A percentile compares a stretch with the other conserved stretches of the same genome.
Conservation (phyloP, 2,113 vertebrate species). For the Zeus faber region DNA sequence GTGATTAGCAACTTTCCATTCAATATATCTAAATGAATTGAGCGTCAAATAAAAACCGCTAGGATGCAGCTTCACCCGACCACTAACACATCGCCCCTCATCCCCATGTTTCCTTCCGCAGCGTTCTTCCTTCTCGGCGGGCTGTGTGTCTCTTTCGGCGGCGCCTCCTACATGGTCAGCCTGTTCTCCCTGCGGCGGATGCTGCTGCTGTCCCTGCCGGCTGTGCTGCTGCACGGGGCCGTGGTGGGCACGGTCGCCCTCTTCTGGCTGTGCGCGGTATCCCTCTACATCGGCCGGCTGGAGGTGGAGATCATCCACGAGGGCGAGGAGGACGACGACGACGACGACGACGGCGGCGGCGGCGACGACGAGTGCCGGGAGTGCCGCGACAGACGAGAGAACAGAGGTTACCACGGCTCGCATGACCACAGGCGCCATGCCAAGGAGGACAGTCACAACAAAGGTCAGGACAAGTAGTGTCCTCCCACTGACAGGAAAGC, state of each 20-base stretch:
- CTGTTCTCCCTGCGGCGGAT: slow-evolving; percentile 77
- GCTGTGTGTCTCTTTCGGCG: slow-evolving; percentile 80
- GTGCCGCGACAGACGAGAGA: slow-evolving; percentile 53
- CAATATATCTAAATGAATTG: no score
- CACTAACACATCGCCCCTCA: not conserved
- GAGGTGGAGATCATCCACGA: slow-evolving; percentile 86
- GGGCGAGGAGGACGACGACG: slow-evolving; percentile 66
- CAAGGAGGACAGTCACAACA: slow-evolving; percentile 47
- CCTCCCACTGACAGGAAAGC: not conserved
- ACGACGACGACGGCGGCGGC: slow-evolving; percentile 51
- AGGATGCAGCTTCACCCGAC: not conserved
- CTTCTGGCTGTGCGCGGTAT: slow-evolving; percentile 88
- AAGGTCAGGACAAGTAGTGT: slow-evolving; percentile 62
- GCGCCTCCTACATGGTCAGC: slow-evolving; percentile 78
- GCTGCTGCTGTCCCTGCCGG: slow-evolving; percentile 81
- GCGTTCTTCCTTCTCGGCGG: slow-evolving; percentile 90
- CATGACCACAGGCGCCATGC: slow-evolving; percentile 18
- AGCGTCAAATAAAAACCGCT: no score
- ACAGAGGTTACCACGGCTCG: slow-evolving; percentile 39
- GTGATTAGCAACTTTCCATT: no score
- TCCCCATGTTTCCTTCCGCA: slow-evolving; percentile 50
- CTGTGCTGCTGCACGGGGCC: slow-evolving; percentile 66
- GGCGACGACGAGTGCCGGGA: slow-evolving; percentile 60
- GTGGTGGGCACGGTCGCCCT: slow-evolving; percentile 76
- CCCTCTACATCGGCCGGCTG: slow-evolving; percentile 85